Base-by-base conservation (phyloP, 2,113 vertebrate species). In the Ploceus nigricollis region DNA sequence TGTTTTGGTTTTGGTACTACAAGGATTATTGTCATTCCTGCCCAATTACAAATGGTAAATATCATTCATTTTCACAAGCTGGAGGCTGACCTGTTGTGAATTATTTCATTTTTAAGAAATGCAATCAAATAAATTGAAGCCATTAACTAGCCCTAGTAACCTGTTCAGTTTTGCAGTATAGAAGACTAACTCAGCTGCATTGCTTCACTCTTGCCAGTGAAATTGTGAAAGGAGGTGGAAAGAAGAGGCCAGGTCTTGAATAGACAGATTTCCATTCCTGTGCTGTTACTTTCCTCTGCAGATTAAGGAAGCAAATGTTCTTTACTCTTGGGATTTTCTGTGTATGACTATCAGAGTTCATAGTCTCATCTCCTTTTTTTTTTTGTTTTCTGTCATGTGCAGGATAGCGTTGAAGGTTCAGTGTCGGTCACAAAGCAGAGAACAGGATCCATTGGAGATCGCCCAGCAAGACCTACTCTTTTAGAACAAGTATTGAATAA, bases 401-500 rank as follows among this genome's bases (percentile, higher is more conserved):
- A 99, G 99, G 99, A 99, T 86, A 98, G 94, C 79, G 93, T 98
- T 65, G 99, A 99, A 89, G 99, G 98, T 42, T 98, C 99, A 2
- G 98, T 99, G 50, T 99, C 99, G 79, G 98, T 98, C 76, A 98
- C 99, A 79, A 99, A 99, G 92, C 99, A 99, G 95, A 99, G 99
- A 81, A 97, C 99, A 18, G 98, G 99, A 47, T 97, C 98, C 63
- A 95, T 99, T 76, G 99, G 99, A 30, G 99, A 99, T 97, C 98
- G 99, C n/a, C 99, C 99, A 42, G 97, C 99, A 91, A 99, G 99
- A 97, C 99, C 99, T 51, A 99, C 99, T 28, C 98, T 99, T 82
- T 98, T 99, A 73, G 99, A 99, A 91, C 99, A 99, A 98, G 99
- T 99, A 53, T 97, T 99, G 93, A 99, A 99, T 97, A 99, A 99